phyloP scores from a whole-genome alignment of 2,888 invertebrate genomes.

The Eulithis testata region DNA sequence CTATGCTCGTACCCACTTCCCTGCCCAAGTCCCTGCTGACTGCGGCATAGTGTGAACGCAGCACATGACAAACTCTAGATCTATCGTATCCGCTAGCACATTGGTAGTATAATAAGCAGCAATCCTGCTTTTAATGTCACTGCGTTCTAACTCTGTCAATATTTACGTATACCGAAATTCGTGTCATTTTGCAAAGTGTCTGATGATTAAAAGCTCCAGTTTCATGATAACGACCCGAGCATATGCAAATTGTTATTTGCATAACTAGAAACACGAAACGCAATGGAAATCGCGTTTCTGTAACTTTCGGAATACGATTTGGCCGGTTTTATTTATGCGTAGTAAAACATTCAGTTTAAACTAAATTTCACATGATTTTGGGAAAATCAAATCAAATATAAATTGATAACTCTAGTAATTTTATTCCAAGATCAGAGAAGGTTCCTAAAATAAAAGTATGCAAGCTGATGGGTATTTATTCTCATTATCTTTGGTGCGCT shows the following conservation, averaged over 20 bases:
- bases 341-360: conserved; percentile 3
- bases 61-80: too few species aligned
- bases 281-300: conserved; percentile 23
- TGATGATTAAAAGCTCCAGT: conserved; percentile 45
- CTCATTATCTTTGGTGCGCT: too few species aligned
- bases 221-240: conserved; percentile 43
- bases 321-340: conserved; percentile 25
- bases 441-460: too few species aligned
- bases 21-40: too few species aligned
- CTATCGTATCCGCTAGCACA: too few species aligned
- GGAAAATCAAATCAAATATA: background rate
- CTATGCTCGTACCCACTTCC: too few species aligned
- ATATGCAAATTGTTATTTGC: conserved; percentile 45
- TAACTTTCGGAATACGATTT: conserved; percentile 22
- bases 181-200: conserved; percentile 46
- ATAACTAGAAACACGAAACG: conserved; percentile 38
- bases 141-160: conserved; percentile 43
- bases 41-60: too few species aligned
- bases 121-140: background rate
- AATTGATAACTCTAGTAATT: background rate
- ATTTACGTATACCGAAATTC: conserved; percentile 48
- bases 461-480: too few species aligned
- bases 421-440: background rate
- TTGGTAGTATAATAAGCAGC: background rate
- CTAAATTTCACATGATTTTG: background rate